Conservation (phyloP, 2,888 invertebrate genomes). For the Drosophila ezoana region DNA sequence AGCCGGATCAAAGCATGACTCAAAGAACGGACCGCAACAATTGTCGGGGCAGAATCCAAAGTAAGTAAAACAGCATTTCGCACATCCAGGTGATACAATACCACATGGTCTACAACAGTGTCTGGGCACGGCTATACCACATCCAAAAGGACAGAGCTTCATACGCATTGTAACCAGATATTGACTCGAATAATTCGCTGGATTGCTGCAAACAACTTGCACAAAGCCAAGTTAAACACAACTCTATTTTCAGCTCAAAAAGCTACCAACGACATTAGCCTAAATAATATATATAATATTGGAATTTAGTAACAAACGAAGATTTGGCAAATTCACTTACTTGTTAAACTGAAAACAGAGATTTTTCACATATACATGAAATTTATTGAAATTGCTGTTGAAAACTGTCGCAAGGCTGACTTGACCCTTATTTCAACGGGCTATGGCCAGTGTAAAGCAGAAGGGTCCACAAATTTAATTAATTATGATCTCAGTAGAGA, state of each 20-base stretch:
- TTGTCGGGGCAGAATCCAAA: slow-evolving; percentile 33
- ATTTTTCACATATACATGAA: neutral
- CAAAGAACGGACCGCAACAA: slow-evolving; percentile 33
- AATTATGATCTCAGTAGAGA: too few species aligned
- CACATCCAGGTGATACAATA: slow-evolving; percentile 21
- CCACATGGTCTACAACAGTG: slow-evolving; percentile 6
- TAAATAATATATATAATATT: neutral
- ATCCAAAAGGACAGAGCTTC: slow-evolving; percentile 7
- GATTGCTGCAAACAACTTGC: neutral
- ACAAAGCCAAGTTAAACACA: neutral
- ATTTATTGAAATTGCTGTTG: neutral
- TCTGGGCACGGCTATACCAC: slow-evolving; percentile 7
- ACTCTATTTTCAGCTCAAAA: slow-evolving; percentile 6
- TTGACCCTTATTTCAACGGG: neutral
- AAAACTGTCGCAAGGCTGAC: neutral
- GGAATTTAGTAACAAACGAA: neutral
- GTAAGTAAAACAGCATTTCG: slow-evolving; percentile 28
- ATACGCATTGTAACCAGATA: slow-evolving; percentile 23
- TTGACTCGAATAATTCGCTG: neutral
- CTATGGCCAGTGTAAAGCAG: too few species aligned
- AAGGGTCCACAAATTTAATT: too few species aligned
- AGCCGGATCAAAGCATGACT: slow-evolving; percentile 35
- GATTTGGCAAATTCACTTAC: neutral
- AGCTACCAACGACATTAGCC: neutral
- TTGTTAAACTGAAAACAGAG: slow-evolving; percentile 11